A percentile compares a stretch with the other conserved stretches of the same genome.
Conservation (phyloP, 2,113 vertebrate species). For the Laticauda laticaudata region DNA sequence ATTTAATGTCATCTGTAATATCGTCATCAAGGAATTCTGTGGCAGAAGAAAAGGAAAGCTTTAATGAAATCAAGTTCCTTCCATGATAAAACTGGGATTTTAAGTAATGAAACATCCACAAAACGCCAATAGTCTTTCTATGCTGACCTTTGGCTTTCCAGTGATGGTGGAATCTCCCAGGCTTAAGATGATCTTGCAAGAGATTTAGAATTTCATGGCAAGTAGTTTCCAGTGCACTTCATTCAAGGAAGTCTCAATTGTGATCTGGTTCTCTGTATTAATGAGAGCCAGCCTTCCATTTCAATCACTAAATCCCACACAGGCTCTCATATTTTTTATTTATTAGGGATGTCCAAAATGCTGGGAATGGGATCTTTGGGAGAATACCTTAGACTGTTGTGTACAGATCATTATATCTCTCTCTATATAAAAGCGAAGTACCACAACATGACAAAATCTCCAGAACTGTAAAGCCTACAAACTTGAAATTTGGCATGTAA, state of each 20-base stretch:
- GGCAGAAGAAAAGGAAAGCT: background rate
- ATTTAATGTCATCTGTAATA: background rate
- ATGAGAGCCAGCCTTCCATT: background rate
- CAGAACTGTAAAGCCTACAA: too few relatives aligned
- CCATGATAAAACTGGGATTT: background rate
- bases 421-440: too few relatives aligned
- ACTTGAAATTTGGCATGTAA: too few relatives aligned
- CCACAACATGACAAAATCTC: too few relatives aligned
- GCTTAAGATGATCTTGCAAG: background rate
- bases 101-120: background rate
- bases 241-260: background rate
- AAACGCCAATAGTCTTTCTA: background rate
- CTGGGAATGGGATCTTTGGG: background rate
- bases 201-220: background rate
- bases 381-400: background rate
- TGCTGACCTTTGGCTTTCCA: background rate
- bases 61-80: background rate
- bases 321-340: background rate
- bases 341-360: background rate
- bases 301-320: background rate
- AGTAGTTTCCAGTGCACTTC: background rate
- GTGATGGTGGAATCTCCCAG: background rate
- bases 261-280: background rate
- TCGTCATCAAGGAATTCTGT: slow-evolving; percentile 13
- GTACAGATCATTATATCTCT: too few relatives aligned